Percentiles rank a stretch among this genome's conserved stretches.
These are phyloP conservation scores for Nixonia krombeini DNA, from an alignment of 1,140 invertebrate species.

Conservation along the genomic window DNA sequence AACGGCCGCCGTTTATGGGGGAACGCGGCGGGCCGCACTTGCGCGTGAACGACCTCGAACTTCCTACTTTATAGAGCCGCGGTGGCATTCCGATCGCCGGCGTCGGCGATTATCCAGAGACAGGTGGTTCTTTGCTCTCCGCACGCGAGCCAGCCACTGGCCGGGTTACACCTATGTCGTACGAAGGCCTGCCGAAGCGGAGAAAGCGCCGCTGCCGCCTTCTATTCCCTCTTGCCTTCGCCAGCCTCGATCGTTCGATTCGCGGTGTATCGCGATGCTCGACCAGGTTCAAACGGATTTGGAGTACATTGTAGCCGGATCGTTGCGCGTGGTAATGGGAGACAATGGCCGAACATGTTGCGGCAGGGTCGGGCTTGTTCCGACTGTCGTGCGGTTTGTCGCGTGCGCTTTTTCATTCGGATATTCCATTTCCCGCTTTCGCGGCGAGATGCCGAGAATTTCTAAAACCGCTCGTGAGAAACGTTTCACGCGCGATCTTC, in stretches of 20 bases:
- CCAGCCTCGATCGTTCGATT: no score
- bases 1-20: neutral
- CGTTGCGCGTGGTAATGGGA: no score
- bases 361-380: no score
- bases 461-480: no score
- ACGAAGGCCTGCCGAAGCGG: constrained; percentile 10
- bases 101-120: constrained; percentile 21
- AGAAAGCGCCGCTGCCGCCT: constrained; percentile 23
- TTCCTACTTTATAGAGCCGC: constrained; percentile 31
- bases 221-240: constrained; percentile 22
- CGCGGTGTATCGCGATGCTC: constrained; percentile 1
- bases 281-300: no score
- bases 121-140: constrained; percentile 16
- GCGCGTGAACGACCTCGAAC: constrained; percentile 54
- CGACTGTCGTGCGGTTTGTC: no score
- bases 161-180: constrained; percentile 25
- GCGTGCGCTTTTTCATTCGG: no score
- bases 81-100: constrained; percentile 23
- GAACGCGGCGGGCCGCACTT: constrained; percentile 1
- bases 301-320: no score
- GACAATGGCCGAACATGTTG: no score
- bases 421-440: no score
- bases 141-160: neutral
- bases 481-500: no score
- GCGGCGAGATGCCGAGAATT: no score